Evolutionary conservation across 2,797 vertebrate species (phyloP), one percentile per base, ranked within the genome.

Genomic region (Poeciliopsis paucimaculata): DNA sequence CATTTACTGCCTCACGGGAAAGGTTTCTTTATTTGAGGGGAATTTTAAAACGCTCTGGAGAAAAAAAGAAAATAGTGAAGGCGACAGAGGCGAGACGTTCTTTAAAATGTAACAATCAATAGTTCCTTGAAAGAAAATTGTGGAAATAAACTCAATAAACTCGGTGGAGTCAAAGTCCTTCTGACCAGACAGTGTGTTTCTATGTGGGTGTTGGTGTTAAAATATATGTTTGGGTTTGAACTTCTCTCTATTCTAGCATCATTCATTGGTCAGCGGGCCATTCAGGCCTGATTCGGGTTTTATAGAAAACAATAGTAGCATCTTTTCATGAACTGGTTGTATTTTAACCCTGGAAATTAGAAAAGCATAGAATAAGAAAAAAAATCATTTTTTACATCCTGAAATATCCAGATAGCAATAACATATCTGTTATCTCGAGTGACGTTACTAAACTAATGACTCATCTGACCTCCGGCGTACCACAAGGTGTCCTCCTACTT

Each of bases 51-150:
- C 41, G 7, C 49, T 75, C 47, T 11, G 28, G 39, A 12, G 2
- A 78, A 73, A 34, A n/a, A 55, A 15, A 28, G 55, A 46, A 86
- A 64, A 73, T 2, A 57, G 28, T 39, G 34, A 64, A 28, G 75
- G 66, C 36, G 71, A 76, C 77, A 43, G 34, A 36, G 31, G 16
- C 20, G 15, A 76, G n/a, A 85, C 15, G 75, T 55, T 45, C 75
- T 74, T 71, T 73, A 76, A 87, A 75, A 28, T 53, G 75, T 76
- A 55, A 81, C 79, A 79, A 53, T 77, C 75, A 64, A 34, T 82
- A 1, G 60, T 64, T 31, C 46, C n/a, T 76, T 12, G 13, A 72
- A 75, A 77, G 46, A 45, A 13, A 73, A 75, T 57, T 1, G 0
- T 57, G 51, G 55, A 71, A 55, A 77, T 36, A 55, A 72, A 8